phyloP scores from a whole-genome alignment of 1,140 invertebrate species.

The Nymphalis io region DNA sequence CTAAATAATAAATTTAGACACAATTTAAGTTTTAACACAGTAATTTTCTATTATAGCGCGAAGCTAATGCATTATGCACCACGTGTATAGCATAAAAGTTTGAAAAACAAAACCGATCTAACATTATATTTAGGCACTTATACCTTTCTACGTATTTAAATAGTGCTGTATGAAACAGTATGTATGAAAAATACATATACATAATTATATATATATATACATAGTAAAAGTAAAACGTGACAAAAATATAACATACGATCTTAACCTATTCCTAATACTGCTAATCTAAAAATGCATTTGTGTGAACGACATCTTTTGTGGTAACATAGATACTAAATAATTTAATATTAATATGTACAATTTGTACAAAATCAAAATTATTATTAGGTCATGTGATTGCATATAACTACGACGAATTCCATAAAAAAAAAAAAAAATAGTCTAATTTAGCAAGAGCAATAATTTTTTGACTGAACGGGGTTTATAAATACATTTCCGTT shows the following conservation, averaged over 20 bases:
- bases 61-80: no score
- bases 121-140: neutral
- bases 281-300: slow-evolving; percentile 49
- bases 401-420: neutral
- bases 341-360: slow-evolving; percentile 39
- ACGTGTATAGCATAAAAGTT: neutral
- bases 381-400: slow-evolving; percentile 24
- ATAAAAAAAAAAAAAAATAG: neutral
- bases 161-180: neutral
- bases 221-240: neutral
- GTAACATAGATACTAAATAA: slow-evolving; percentile 36
- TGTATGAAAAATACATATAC: neutral
- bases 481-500: neutral
- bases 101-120: neutral
- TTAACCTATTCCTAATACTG: slow-evolving; percentile 42
- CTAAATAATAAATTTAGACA: no score
- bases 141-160: neutral
- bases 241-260: slow-evolving; percentile 10
- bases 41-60: no score
- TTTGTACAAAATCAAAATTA: slow-evolving; percentile 40
- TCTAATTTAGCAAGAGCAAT: neutral
- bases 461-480: no score
- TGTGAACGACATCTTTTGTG: slow-evolving; percentile 44
- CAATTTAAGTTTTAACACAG: no score
- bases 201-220: slow-evolving; percentile 6